Percentiles rank a stretch among this genome's conserved stretches.
phyloP scores from a whole-genome alignment of 2,888 invertebrate genomes.

The Laspeyria flexula region DNA sequence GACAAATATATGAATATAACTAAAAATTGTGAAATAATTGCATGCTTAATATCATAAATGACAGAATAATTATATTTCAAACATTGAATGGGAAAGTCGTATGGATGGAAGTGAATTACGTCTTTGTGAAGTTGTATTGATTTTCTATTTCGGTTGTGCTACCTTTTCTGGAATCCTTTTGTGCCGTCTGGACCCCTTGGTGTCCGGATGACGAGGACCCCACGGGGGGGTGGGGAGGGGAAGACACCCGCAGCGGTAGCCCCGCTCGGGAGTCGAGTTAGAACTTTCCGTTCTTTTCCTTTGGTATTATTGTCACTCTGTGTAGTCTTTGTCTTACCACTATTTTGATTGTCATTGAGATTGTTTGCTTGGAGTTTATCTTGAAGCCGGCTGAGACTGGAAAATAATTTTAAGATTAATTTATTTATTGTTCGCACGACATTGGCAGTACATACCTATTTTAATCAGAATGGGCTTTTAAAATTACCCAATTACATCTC shows the following conservation, averaged over 20 bases:
- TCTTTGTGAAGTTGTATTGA: conserved; percentile 42
- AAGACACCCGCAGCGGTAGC: conserved; percentile 68
- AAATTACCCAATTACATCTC: no score
- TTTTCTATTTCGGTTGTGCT: conserved; percentile 57
- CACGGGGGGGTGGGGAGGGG: conserved; percentile 78
- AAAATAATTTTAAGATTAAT: conserved; percentile 35
- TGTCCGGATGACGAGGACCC: conserved; percentile 88
- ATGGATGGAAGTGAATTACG: conserved; percentile 61
- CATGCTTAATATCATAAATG: conserved; percentile 40
- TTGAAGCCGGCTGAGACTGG: conserved; percentile 75
- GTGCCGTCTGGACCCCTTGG: conserved; percentile 94
- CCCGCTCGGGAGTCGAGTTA: conserved; percentile 71
- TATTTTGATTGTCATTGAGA: conserved; percentile 69
- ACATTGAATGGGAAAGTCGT: conserved; percentile 39
- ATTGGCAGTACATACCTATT: no score
- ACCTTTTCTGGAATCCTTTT: conserved; percentile 78
- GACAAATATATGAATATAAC: conserved; percentile 4
- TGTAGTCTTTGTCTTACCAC: conserved; percentile 62
- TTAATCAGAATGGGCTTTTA: no score
- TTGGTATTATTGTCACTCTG: conserved; percentile 68
- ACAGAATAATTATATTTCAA: conserved; percentile 36
- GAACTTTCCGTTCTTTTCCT: conserved; percentile 75
- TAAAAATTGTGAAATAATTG: conserved; percentile 48
- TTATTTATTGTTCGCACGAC: not conserved
- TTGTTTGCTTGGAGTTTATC: conserved; percentile 79